Evolutionary conservation across 1,140 invertebrate genomes (phyloP), one percentile per base, ranked within the genome.

Genomic region (Pseudomyrmex cubaensis): DNA sequence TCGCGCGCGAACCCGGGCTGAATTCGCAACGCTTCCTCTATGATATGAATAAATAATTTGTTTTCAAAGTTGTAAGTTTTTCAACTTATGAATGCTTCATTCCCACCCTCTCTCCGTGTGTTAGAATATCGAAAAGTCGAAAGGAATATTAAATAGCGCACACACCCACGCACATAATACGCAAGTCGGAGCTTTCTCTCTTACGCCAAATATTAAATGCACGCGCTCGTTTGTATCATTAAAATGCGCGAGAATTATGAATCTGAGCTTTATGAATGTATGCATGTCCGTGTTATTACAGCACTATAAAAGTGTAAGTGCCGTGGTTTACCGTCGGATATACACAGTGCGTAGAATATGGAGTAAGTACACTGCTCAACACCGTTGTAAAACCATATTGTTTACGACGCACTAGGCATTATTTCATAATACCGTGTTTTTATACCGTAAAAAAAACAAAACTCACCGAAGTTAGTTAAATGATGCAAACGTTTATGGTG

Each of bases 351-450:
- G 4, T 15, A 57, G 17, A 72, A 80, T 72, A 35, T 35, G 15
- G 46, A 15, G 8, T 15, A 59, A 70, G 22, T 25, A 20, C 44
- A 15, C 35, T 7, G 25, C 54, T 61, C 66, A 12, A 78, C 44
- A 70, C 35, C n/a, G 64, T 15, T n/a, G 17, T 59, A 72, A 80
- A 72, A 59, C 67, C 48, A 35, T 59, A 70, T 80, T 59, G 56
- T 80, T 80, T 20, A 17, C 17, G 44, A 46, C 12, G 5, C 5
- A 35, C n/a, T 59, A 25, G 15, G 70, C 4, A 59, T 67, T 54
- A 13, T 52, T 35, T 3, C 22, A 59, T 25, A 10, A 70, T 10
- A 17, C 12, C 13, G 17, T 46, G 8, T 22, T n/a, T 15, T 52
- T 25, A 10, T 56, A 2, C n/a, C n/a, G 2, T 25, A 46, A 25